Evolutionary conservation across 2,113 vertebrate species (phyloP).

Genomic region (Salvator merianae): DNA sequence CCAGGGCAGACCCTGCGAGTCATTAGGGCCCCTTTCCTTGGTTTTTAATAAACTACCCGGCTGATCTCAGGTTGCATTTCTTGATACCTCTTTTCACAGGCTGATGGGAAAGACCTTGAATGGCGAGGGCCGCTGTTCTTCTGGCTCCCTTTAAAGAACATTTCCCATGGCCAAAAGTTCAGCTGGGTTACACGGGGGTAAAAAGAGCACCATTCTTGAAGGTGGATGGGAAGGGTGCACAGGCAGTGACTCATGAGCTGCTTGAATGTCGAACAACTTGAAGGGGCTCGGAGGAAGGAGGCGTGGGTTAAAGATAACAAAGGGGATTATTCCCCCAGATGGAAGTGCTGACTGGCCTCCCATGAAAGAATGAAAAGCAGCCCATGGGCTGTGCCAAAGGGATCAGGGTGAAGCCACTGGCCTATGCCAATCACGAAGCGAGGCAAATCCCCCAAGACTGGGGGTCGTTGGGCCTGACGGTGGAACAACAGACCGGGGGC

Average conservation of each 20-base stretch:
- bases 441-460: background rate
- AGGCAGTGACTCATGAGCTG: background rate
- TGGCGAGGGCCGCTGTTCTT: background rate
- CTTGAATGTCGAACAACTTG: background rate
- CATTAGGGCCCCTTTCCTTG: too few species aligned
- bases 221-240: background rate
- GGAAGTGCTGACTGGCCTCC: background rate
- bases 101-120: background rate
- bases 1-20: too few species aligned
- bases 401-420: background rate
- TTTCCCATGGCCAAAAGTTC: background rate
- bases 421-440: background rate
- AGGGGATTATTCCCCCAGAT: slow-evolving; percentile 30
- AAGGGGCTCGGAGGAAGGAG: slow-evolving; percentile 6
- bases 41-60: too few species aligned
- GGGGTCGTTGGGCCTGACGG: background rate
- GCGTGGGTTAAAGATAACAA: slow-evolving; percentile 37
- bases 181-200: background rate
- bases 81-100: background rate
- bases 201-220: background rate
- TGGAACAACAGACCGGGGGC: background rate
- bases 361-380: background rate
- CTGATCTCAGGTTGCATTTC: too few species aligned
- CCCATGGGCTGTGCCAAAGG: background rate
- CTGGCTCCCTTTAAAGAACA: background rate